Percentiles rank a stretch among this genome's conserved stretches.
Conservation (phyloP, 1,140 invertebrate genomes). For the Pogonomyrmex barbatus region DNA sequence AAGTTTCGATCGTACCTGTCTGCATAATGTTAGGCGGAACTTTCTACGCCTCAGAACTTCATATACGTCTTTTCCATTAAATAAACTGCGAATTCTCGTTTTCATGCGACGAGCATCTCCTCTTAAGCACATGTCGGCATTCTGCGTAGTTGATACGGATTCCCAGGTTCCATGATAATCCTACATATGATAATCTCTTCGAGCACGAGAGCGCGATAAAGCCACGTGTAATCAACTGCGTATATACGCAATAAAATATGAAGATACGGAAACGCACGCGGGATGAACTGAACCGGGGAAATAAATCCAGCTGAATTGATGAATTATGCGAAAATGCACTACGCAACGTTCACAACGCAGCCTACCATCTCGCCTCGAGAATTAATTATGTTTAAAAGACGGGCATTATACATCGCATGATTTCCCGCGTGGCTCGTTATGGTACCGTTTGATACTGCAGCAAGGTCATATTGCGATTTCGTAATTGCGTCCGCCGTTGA, state of each 20-base stretch:
- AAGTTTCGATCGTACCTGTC: conserved; percentile 44
- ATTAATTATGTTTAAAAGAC: conserved; percentile 32
- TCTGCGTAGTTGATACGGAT: not conserved
- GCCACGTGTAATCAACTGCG: not conserved
- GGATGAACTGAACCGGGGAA: not conserved
- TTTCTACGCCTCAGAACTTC: conserved; percentile 25
- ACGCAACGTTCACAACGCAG: not conserved
- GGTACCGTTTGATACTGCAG: conserved; percentile 23
- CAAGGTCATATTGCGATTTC: conserved; percentile 30
- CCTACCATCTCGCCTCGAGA: not conserved
- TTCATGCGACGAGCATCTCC: not conserved
- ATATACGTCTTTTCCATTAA: conserved; percentile 29
- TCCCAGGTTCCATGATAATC: not conserved
- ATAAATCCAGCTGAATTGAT: conserved; percentile 21
- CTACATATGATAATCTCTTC: not conserved
- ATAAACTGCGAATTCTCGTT: conserved; percentile 20
- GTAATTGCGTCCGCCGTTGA: conserved; percentile 24
- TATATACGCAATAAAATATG: conserved; percentile 14
- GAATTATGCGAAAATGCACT: conserved; percentile 11
- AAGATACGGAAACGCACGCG: not conserved
- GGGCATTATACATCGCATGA: conserved; percentile 42
- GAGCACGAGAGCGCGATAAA: not conserved
- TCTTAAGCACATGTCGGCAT: not conserved
- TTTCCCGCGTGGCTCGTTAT: conserved; percentile 50
- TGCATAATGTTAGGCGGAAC: conserved; percentile 47